Conservation (phyloP, 2,113 vertebrate genomes). For the Poeciliopsis occidentalis region DNA sequence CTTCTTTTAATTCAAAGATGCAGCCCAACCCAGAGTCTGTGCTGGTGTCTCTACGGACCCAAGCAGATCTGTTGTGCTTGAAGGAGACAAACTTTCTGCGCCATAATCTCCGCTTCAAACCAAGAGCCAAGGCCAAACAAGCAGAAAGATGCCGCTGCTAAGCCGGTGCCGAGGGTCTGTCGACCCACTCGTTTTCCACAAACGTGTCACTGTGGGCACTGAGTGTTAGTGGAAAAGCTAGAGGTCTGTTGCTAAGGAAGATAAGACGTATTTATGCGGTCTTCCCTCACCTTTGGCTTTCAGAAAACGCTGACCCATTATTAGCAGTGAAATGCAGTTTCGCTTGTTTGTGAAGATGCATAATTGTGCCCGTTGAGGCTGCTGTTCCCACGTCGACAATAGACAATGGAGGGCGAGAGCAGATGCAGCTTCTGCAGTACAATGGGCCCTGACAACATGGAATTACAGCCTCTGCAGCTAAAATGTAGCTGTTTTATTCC, state of each 20-base stretch:
- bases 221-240: conserved; percentile 39
- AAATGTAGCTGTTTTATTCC: conserved; percentile 62
- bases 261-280: conserved; percentile 62
- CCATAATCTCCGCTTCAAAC: conserved; percentile 43
- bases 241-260: conserved; percentile 39
- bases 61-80: conserved; percentile 10
- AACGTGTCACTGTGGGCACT: conserved; percentile 41
- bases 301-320: conserved; percentile 47
- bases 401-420: conserved; percentile 59
- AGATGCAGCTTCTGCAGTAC: conserved; percentile 66
- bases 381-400: conserved; percentile 58
- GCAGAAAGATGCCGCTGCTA: conserved; percentile 28
- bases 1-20: neutral
- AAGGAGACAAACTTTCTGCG: conserved; percentile 34
- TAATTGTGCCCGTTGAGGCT: conserved; percentile 60
- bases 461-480: conserved; percentile 69
- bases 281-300: conserved; percentile 53
- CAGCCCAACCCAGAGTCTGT: neutral
- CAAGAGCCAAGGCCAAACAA: conserved; percentile 63
- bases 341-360: conserved; percentile 41
- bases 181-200: conserved; percentile 59
- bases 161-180: conserved; percentile 29
- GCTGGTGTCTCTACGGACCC: conserved; percentile 6
- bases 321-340: conserved; percentile 40
- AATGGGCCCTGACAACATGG: conserved; percentile 70